Evolutionary conservation across 2,888 invertebrate genomes (phyloP).

Genomic region (Athalia cordata): DNA sequence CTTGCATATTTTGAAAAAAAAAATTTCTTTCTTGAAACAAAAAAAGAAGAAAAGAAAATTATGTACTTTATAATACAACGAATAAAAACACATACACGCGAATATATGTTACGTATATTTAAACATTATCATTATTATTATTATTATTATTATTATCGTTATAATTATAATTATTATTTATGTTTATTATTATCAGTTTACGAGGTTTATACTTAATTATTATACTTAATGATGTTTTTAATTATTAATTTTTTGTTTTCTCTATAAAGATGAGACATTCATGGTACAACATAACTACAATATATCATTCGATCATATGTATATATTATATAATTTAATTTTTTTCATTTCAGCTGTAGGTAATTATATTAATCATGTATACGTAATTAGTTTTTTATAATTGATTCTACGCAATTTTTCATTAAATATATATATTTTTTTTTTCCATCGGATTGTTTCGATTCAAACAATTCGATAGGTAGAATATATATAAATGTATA

Average conservation of each 20-base stretch:
- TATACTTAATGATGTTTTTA: not conserved
- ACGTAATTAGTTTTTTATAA: no score
- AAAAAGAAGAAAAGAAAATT: not conserved
- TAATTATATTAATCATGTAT: not conserved
- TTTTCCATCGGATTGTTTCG: no score
- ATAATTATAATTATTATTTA: not conserved
- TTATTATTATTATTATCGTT: not conserved
- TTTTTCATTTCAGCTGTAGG: not conserved
- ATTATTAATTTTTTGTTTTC: not conserved
- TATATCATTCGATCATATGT: not conserved
- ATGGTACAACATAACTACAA: not conserved
- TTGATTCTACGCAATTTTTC: no score
- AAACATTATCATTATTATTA: constrained; percentile 12
- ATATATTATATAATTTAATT: not conserved
- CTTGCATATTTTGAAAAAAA: not conserved
- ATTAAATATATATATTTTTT: not conserved
- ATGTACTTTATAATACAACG: not conserved
- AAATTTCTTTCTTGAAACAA: not conserved
- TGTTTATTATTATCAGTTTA: not conserved
- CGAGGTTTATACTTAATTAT: not conserved
- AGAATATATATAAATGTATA: no score
- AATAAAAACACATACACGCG: not conserved
- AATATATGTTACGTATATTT: constrained; percentile 6
- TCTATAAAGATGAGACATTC: constrained; percentile 17
- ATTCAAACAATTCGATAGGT: no score